Conservation (phyloP, 1,140 invertebrate species). For the Hydropsyche tenuis region DNA sequence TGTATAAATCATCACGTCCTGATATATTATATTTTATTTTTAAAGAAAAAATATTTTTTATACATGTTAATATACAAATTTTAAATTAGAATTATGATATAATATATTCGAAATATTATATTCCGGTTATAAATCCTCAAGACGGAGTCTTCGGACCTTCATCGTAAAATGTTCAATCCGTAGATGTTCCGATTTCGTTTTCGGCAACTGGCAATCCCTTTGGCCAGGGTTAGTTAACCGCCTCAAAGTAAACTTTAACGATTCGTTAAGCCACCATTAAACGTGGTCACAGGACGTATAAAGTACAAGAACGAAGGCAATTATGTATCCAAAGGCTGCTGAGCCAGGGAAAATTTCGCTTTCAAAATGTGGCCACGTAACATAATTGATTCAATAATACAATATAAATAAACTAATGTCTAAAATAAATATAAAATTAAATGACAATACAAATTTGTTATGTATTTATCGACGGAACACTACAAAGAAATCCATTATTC, state of each 20-base stretch:
- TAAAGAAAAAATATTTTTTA: not conserved
- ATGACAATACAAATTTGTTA: no score
- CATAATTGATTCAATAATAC: no score
- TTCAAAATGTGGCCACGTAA: no score
- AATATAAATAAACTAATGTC: no score
- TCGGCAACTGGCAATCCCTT: not conserved
- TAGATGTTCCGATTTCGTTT: not conserved
- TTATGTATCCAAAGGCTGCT: not conserved
- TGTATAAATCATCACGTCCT: no score
- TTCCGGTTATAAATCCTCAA: not conserved
- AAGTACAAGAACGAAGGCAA: not conserved
- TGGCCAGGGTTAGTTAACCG: conserved; percentile 1
- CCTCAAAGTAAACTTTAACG: conserved; percentile 21
- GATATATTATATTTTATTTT: no score
- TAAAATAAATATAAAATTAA: no score
- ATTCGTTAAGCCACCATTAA: not conserved
- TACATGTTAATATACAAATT: not conserved
- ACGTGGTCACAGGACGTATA: not conserved
- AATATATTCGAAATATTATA: not conserved
- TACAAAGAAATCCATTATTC: no score
- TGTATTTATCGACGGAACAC: no score
- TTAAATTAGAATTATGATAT: not conserved
- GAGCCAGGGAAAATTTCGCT: not conserved
- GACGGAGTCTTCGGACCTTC: not conserved
- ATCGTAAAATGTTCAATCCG: no score